Evolutionary conservation across 2,797 vertebrate species (phyloP).

Genomic region (Pachyuromys duprasi): DNA sequence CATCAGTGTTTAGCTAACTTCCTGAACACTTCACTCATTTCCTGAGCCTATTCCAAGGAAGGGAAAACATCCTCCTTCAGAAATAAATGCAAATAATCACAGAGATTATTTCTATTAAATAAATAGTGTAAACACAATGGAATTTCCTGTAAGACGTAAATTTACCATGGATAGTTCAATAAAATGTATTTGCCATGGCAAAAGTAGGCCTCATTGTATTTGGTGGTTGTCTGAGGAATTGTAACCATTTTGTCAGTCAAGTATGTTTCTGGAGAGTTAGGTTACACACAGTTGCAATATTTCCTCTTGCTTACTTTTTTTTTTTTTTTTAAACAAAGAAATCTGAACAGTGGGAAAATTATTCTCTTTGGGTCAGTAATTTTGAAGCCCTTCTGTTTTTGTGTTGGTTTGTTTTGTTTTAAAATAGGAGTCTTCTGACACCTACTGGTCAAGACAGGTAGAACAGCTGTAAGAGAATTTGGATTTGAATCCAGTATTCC

Average conservation of each 20-base stretch:
- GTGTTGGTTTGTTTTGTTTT: background rate
- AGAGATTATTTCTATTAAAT: slow-evolving; percentile 82
- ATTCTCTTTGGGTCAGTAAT: slow-evolving; percentile 1
- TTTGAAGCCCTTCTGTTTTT: background rate
- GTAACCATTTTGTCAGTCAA: background rate
- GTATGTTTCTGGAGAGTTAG: background rate
- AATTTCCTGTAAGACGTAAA: slow-evolving; percentile 71
- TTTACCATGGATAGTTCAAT: slow-evolving; percentile 64
- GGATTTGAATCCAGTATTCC: background rate
- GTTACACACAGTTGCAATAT: background rate
- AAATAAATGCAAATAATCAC: slow-evolving; percentile 81
- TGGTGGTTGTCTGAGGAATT: slow-evolving; percentile 29
- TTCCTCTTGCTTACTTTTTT: background rate
- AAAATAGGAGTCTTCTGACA: slow-evolving; percentile 80
- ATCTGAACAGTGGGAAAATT: slow-evolving; percentile 45
- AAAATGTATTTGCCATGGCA: slow-evolving; percentile 47
- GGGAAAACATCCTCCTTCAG: slow-evolving; percentile 86
- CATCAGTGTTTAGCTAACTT: slow-evolving; percentile 85
- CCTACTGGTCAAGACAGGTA: slow-evolving; percentile 80
- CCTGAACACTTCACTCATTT: slow-evolving; percentile 87
- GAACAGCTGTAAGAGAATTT: background rate
- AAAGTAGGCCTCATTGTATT: background rate
- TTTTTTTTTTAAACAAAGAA: slow-evolving; percentile 18
- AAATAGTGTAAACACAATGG: slow-evolving; percentile 75
- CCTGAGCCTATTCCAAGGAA: slow-evolving; percentile 87